Conservation (phyloP, 2,797 vertebrate genomes). For the Chelonia mydas region DNA sequence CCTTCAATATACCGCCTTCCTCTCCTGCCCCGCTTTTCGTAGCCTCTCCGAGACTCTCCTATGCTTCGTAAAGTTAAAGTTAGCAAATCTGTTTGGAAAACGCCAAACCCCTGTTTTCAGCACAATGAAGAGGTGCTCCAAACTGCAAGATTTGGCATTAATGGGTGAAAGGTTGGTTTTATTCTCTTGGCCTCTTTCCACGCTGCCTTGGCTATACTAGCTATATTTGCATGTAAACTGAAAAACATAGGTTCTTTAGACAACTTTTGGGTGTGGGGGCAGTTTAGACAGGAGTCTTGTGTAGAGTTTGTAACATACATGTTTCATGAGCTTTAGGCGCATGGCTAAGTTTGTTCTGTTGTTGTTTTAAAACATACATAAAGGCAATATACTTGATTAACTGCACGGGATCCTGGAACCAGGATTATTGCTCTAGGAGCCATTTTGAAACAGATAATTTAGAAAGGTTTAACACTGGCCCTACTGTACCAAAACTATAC, state of each 20-base stretch:
- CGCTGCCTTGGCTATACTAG: not conserved
- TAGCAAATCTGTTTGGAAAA: not conserved
- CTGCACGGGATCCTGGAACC: not conserved
- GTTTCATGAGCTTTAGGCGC: slow-evolving; percentile 21
- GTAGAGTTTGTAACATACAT: not conserved
- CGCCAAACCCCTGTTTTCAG: not conserved
- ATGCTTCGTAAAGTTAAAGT: not conserved
- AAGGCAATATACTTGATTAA: slow-evolving; percentile 31
- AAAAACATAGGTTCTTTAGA: not conserved
- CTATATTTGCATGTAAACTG: not conserved
- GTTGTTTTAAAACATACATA: not conserved
- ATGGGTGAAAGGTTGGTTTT: not conserved
- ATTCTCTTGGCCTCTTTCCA: not conserved
- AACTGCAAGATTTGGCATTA: not conserved
- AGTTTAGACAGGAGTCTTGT: not conserved
- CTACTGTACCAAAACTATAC: not conserved
- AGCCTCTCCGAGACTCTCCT: fast-evolving
- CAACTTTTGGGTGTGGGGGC: not conserved
- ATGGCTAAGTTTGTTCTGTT: not conserved
- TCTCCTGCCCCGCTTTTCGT: not conserved
- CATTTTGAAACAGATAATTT: not conserved
- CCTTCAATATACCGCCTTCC: not conserved
- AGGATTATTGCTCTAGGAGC: slow-evolving; percentile 34
- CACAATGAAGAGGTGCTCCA: fast-evolving
- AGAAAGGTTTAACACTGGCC: not conserved